Evolutionary conservation across 1,140 invertebrate species (phyloP).

Genomic region (Heliconius melpomene): DNA sequence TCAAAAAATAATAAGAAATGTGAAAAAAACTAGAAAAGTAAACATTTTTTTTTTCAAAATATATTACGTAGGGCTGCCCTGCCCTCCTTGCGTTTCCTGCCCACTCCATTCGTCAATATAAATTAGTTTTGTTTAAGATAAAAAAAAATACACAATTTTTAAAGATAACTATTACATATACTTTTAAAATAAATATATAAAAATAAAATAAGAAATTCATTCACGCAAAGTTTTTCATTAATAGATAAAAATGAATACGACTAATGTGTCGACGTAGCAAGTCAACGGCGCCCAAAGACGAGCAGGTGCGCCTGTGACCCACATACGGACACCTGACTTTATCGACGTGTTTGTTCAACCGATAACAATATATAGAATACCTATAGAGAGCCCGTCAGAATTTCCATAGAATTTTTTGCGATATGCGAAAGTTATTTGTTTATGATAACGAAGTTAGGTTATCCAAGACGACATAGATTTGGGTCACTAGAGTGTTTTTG

Average conservation of each 20-base stretch:
- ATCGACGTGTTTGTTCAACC: conserved; percentile 57
- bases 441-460: conserved; percentile 32
- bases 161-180: not conserved
- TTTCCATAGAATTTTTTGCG: conserved; percentile 41
- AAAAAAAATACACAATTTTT: not conserved
- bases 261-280: not conserved
- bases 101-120: too few species aligned
- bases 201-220: too few species aligned
- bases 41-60: too few species aligned
- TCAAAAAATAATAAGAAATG: not conserved
- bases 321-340: conserved; percentile 58
- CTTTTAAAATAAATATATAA: too few species aligned
- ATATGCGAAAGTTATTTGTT: conserved; percentile 39
- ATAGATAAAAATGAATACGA: not conserved
- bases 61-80: too few species aligned
- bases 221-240: too few species aligned
- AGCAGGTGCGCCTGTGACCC: conserved; percentile 52
- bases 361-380: conserved; percentile 53
- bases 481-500: conserved; percentile 15
- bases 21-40: not conserved
- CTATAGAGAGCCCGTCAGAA: conserved; percentile 21
- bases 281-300: not conserved
- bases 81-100: too few species aligned
- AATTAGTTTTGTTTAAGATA: too few species aligned
- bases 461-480: conserved; percentile 12